Percentiles rank a stretch among this genome's conserved stretches.
These are phyloP conservation scores for Sitta europaea DNA, from an alignment of 2,113 vertebrate genomes.

Conservation along the genomic window DNA sequence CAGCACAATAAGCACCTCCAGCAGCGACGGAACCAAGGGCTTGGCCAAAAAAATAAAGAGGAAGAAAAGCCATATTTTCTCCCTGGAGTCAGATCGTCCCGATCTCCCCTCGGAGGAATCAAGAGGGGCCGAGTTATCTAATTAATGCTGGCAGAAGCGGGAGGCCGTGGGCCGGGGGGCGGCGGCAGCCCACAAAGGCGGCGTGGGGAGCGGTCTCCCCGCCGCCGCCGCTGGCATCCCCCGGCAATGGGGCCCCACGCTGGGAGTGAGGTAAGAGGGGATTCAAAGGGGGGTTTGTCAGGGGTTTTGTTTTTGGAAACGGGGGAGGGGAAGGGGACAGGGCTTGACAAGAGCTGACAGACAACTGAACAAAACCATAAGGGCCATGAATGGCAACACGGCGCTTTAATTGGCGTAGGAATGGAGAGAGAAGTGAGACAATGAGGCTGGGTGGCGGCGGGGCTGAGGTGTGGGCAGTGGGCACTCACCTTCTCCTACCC, in stretches of 20 bases:
- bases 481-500: neutral
- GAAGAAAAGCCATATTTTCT: neutral
- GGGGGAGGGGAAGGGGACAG: slow-evolving; percentile 55
- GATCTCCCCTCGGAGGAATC: neutral
- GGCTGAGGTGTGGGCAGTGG: neutral
- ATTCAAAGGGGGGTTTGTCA: slow-evolving; percentile 52
- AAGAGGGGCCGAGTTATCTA: slow-evolving; percentile 19
- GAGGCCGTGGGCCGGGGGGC: neutral
- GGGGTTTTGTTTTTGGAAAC: slow-evolving; percentile 51
- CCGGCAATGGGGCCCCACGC: slow-evolving; percentile 59
- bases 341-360: slow-evolving; percentile 64
- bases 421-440: slow-evolving; percentile 56
- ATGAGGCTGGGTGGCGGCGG: neutral
- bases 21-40: neutral
- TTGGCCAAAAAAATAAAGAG: neutral
- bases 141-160: slow-evolving; percentile 36
- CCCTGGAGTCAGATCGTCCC: neutral
- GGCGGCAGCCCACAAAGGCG: slow-evolving; percentile 55
- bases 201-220: slow-evolving; percentile 46
- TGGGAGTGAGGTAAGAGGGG: slow-evolving; percentile 62
- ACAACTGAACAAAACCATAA: slow-evolving; percentile 65
- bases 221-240: slow-evolving; percentile 15
- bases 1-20: neutral
- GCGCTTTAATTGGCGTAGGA: slow-evolving; percentile 55
- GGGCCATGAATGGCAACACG: slow-evolving; percentile 61